phyloP scores from a whole-genome alignment of 2,888 invertebrate genomes.

The Drosophila sordidula region DNA sequence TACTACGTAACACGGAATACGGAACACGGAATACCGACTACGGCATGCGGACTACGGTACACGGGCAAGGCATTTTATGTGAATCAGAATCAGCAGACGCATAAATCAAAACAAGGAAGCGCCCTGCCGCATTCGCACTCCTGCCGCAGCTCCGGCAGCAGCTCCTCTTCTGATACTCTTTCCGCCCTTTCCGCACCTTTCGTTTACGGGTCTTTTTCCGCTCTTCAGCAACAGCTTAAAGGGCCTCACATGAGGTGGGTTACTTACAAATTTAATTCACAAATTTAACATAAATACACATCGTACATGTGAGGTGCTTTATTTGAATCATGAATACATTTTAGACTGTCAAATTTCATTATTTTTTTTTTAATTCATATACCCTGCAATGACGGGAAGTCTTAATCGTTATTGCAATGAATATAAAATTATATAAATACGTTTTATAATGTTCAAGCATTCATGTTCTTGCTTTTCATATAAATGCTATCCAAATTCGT shows the following conservation, averaged over 20 bases:
- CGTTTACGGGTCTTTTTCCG: constrained; percentile 1
- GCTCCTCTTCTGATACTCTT: constrained; percentile 15
- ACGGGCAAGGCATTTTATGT: constrained; percentile 42
- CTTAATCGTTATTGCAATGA: neutral
- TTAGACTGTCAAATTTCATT: constrained; percentile 7
- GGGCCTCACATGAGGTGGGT: constrained; percentile 16
- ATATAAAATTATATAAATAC: too few relatives aligned
- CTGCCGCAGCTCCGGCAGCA: constrained; percentile 4
- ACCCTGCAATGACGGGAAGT: neutral
- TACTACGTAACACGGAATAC: too few relatives aligned
- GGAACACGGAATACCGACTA: too few relatives aligned
- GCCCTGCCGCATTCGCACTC: constrained; percentile 30
- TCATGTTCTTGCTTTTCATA: too few relatives aligned
- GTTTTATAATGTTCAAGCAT: too few relatives aligned
- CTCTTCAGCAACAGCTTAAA: constrained; percentile 10
- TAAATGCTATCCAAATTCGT: too few relatives aligned
- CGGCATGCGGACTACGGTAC: neutral
- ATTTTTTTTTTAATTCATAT: neutral
- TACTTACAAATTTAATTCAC: constrained; percentile 33
- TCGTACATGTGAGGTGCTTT: neutral
- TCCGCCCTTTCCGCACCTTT: constrained; percentile 4
- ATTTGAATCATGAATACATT: neutral
- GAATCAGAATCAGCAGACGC: constrained; percentile 58
- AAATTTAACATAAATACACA: constrained; percentile 16
- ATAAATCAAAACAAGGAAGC: constrained; percentile 63